Base-by-base conservation (phyloP, 1,140 invertebrate species). In the Caenorhabditis tropicalis region DNA sequence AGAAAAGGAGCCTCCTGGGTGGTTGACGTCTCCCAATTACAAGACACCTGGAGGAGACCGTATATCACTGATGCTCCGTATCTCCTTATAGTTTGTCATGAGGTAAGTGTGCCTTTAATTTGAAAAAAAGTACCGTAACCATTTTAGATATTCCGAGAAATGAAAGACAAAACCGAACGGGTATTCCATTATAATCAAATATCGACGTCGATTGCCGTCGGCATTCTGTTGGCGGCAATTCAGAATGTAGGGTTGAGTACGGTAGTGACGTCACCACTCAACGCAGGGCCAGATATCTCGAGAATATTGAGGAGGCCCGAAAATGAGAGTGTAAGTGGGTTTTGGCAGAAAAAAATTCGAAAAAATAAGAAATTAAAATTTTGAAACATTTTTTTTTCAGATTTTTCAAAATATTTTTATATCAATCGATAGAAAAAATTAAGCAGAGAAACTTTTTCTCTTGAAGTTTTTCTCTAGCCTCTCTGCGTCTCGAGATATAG, bases 1-100 rank as follows among this genome's bases (percentile, higher is more conserved):
- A 81, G 79, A 81, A 51, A 81, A 51, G 79, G 79, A n/a, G 79
- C 79, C 16, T 53, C 48, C 6, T 81, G 79, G 79, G 79, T 81
- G 2, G 79, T 81, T 3, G 79, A 81, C n/a, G 79, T 81, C 5
- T 81, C 79, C 2, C 79, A 81, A 53, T 21, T 81, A 24, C 79
- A 81, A 51, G 79, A 81, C 48, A 81, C 79, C 7, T 81, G 79
- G 79, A 39, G 48, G 3, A 27, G 79, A 24, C 79, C 79, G 0
- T 81, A 81, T 39, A 81, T 81, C 48, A 81, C 79, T 15, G 79
- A 81, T 39, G 79, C 79, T 1, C 79, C 79, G 19, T 81, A 81
- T 51, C 48, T 81, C 2, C 19, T 81, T 29, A 58, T 81, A 5
- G 51, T 81, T 31, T 81, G 79, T 81, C 51, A 81, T 53, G 79